These are phyloP conservation scores for Chaenodraco wilsoni DNA, from an alignment of 2,797 vertebrate genomes.

Conservation along the genomic window DNA sequence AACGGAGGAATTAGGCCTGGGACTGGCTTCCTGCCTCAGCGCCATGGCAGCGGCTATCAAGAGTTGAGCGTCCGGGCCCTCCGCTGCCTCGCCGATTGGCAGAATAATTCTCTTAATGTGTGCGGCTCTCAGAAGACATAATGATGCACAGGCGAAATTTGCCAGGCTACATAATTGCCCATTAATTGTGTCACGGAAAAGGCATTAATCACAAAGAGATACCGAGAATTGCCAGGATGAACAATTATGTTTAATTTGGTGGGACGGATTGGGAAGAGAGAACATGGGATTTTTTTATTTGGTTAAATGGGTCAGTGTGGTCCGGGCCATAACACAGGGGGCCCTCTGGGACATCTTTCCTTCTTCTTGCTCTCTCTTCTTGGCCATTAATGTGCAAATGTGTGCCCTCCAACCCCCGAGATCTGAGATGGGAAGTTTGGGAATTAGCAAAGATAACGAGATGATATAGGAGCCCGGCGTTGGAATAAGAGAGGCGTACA, in stretches of 20 bases:
- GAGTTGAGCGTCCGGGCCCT: conserved; percentile 62
- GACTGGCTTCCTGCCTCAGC: conserved; percentile 68
- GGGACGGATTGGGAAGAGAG: conserved; percentile 88
- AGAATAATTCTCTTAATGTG: conserved; percentile 94
- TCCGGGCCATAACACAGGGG: conserved; percentile 88
- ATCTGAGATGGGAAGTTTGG: conserved; percentile 90
- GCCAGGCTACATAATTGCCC: conserved; percentile 93
- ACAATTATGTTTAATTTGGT: conserved; percentile 95
- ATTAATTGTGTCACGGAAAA: conserved; percentile 97
- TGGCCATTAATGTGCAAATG: conserved; percentile 98
- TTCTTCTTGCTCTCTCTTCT: conserved; percentile 78
- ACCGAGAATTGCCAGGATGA: conserved; percentile 89
- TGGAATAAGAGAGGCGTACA: conserved; percentile 55
- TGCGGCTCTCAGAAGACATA: conserved; percentile 91
- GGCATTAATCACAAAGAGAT: conserved; percentile 96
- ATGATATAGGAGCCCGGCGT: conserved; percentile 65
- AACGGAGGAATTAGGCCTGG: conserved; percentile 74
- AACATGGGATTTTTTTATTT: conserved; percentile 63
- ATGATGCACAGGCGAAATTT: conserved; percentile 89
- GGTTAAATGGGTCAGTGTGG: conserved; percentile 94
- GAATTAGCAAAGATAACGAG: conserved; percentile 91
- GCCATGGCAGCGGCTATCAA: conserved; percentile 64
- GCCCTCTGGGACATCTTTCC: conserved; percentile 85
- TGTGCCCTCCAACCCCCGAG: conserved; percentile 91
- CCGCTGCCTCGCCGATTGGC: conserved; percentile 63